A percentile compares a stretch with the other conserved stretches of the same genome.
These are phyloP conservation scores for Zaprionus bogoriensis DNA, from an alignment of 2,888 invertebrate species.

Conservation along the genomic window DNA sequence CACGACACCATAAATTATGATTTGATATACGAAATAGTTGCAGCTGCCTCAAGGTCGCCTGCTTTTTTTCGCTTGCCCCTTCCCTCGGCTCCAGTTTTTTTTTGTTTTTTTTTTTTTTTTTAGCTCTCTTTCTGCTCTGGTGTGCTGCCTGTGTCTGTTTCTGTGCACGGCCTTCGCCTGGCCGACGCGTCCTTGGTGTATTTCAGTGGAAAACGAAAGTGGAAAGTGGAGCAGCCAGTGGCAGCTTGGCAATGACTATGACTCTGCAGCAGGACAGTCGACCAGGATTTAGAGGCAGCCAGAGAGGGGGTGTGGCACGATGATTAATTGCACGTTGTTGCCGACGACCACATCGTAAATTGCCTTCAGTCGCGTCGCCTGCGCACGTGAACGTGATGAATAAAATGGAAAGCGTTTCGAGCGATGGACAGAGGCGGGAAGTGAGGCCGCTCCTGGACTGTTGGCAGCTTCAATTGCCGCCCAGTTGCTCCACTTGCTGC, in stretches of 20 bases:
- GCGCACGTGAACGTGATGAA: constrained; percentile 56
- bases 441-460: background rate
- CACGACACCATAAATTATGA: constrained; percentile 65
- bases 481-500: constrained; percentile 3
- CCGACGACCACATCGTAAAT: constrained; percentile 62
- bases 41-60: constrained; percentile 34
- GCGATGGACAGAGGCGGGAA: background rate
- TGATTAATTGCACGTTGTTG: constrained; percentile 70
- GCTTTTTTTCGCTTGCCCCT: background rate
- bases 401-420: constrained; percentile 12
- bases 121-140: background rate
- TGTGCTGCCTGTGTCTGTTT: background rate
- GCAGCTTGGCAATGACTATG: constrained; percentile 33
- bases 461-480: background rate
- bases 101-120: background rate
- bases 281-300: background rate
- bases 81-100: background rate
- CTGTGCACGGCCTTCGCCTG: constrained; percentile 22
- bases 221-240: constrained; percentile 34
- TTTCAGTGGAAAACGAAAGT: constrained; percentile 16
- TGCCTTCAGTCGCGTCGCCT: constrained; percentile 54
- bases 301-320: constrained; percentile 17
- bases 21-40: constrained; percentile 68
- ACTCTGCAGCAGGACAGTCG: background rate
- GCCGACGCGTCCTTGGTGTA: constrained; percentile 44